Evolutionary conservation across 1,140 invertebrate genomes (phyloP), one percentile per base, ranked within the genome.

Genomic region (Calephelis virginiensis): DNA sequence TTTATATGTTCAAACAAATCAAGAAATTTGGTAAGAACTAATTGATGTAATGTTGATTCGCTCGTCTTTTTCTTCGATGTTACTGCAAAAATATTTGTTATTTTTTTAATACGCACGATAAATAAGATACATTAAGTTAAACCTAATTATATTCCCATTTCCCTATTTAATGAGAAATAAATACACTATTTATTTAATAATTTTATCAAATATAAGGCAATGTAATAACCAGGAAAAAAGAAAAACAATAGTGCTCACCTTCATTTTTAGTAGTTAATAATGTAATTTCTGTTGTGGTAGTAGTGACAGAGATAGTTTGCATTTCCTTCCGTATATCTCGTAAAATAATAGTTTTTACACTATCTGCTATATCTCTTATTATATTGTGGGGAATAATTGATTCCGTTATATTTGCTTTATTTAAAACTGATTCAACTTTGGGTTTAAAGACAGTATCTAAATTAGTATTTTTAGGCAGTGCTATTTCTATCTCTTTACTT

Each of bases 1-100:
- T 82, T 85, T 8, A 83, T 73, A 74, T 84, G 74, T 80, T 86
- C 69, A 37, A 85, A 82, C 50, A 86, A 69, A 63, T 83, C 77
- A 48, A 86, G 71, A 13, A 90, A 74, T 68, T 82, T 85, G 10
- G 61, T 68, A 48, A 74, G 38, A 43, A 74, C 53, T 38, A 47
- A 53, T 43, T 67, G 48, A 48, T 65, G 64, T 13, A 50, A 53
- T 14, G 14, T 17, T 43, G 11, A 38, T 53, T 59, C 48, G n/a
- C 40, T 28, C 28, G 12, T 56, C 28, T 56, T 56, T 37, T 37
- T 56, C 8, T 43, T 6, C 5, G 6, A 8, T 8, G 40, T 43
- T 43, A 43, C 40, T 43, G 40, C 3, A 43, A 43, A 43, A 43
- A 43, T 5, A 43, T 43, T 40, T 43, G 40, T 43, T 43, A 5